These are phyloP conservation scores for Trinectes maculatus DNA, from an alignment of 2,113 vertebrate species.

Conservation along the genomic window DNA sequence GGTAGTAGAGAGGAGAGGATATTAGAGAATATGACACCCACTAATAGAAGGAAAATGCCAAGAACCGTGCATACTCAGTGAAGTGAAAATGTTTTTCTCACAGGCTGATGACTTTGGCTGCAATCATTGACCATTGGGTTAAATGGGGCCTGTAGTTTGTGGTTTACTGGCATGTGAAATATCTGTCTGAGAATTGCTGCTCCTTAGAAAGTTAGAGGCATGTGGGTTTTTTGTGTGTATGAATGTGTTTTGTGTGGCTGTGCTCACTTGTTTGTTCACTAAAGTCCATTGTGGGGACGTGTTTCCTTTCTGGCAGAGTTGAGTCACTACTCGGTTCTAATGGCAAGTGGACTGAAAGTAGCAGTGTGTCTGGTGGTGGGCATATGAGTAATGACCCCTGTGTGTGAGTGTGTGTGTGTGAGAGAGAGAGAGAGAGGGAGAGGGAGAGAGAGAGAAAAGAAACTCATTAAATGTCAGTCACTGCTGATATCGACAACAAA, in stretches of 20 bases:
- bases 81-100: too few species aligned
- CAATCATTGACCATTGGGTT: not conserved
- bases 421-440: too few species aligned
- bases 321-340: slow-evolving; percentile 68
- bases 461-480: too few species aligned
- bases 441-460: too few species aligned
- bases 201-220: slow-evolving; percentile 5
- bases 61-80: too few species aligned
- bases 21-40: too few species aligned
- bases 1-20: too few species aligned
- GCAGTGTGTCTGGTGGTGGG: slow-evolving; percentile 43
- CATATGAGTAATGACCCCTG: slow-evolving; percentile 50
- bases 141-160: not conserved
- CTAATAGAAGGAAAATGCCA: too few species aligned
- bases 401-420: not conserved
- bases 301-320: slow-evolving; percentile 65
- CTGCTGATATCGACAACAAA: too few species aligned
- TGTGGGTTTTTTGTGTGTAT: not conserved
- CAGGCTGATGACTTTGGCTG: not conserved
- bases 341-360: slow-evolving; percentile 68
- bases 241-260: not conserved
- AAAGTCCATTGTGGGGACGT: slow-evolving; percentile 49
- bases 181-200: slow-evolving; percentile 32
- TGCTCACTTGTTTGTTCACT: slow-evolving; percentile 8
- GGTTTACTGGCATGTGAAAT: slow-evolving; percentile 29